Base-by-base conservation (phyloP, 1,140 invertebrate genomes). In the Aradophagus sp. region DNA sequence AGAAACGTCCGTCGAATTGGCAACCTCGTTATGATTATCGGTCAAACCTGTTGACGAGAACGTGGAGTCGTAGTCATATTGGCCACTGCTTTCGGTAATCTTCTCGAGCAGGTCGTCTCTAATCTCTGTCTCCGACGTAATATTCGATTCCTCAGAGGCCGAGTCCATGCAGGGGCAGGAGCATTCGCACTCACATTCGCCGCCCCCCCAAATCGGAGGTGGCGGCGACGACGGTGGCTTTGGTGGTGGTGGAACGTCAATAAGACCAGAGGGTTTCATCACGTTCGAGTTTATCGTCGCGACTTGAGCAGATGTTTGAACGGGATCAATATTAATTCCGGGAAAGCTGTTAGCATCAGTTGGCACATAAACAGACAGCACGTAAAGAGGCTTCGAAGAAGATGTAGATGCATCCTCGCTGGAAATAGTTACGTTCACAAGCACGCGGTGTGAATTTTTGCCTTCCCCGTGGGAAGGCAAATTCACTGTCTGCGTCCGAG, bases 381-480 rank as follows among this genome's bases (percentile, higher is more conserved):
- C 88, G 84, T 92, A 93, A 58, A 93, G 82, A 31, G 90, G 90
- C 72, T 89, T 89, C 71, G 87, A 86, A 58, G 86, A 82, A 63
- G 85, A 86, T 2, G 73, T 53, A 13, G 66, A 50, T 1, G 63
- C 42, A 66, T 89, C 87, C 69, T 90, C 90, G 12, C 89, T 89
- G 12, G 89, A 88, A 74, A 93, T 92, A 2, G 91, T 92, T 50
- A 93, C 86, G 84, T 93, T 93, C 36, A 93, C 90, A 65, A 91
- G 85, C 65, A 93, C 86, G 29, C n/a, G 74, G 73, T 44, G 13
- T 52, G 52, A 0, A 11, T 26, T 27, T 50, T 31, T 42, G 10
- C 47, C 27, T 5, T 39, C 19, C 5, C 1, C n/a, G 6, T 45
- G 10, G 2, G 34, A 13, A 5, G 23, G 2, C 10, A 65, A 42